Evolutionary conservation across 2,113 vertebrate genomes (phyloP), one percentile per base, ranked within the genome.

Genomic region (Illadopsis cleaveri): DNA sequence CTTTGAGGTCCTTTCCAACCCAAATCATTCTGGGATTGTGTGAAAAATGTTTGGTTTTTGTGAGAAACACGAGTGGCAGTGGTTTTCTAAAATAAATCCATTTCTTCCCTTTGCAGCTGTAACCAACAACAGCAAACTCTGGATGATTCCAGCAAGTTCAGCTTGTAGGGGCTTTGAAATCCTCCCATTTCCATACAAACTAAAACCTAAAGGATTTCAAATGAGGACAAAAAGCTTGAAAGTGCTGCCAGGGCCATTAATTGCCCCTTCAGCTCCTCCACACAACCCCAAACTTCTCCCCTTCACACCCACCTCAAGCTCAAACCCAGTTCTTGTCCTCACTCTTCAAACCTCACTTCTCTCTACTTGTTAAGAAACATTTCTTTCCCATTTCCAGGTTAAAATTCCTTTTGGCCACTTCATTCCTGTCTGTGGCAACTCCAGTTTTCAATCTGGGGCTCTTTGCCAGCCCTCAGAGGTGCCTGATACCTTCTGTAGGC

Each of bases 31-130:
- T 33, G 57, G 5, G 18, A 64, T 42, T 50, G 25, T 0, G 0
- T 37, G 35, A 64, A 48, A 64, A 80, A 3, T 25, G 14, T 71
- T 69, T 83, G 60, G 30, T 87, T 94, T 93, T 38, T 62, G 42
- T 7, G 30, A 92, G 44, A 80, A 66, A 60, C 60, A 84, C n/a
- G 22, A 54, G 24, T 21, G 24, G 69, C 27, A 70, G 61, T 5
- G 50, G 17, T 40, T 94, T 95, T 48, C 71, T n/a, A 51, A 60
- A 37, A 37, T 5, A 70, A 96, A 96, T 25, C 42, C 22, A 65
- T 76, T 86, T 48, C 72, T 90, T 96, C 31, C 65, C 80, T 93
- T 95, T 89, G 95, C 45, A 93, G 76, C n/a, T 62, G 30, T 45
- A 86, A 89, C 78, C 61, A 96, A 44, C 57, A 81, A 66, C 65